Base-by-base conservation (phyloP, 2,797 vertebrate genomes). In the Poecilia velifera region DNA sequence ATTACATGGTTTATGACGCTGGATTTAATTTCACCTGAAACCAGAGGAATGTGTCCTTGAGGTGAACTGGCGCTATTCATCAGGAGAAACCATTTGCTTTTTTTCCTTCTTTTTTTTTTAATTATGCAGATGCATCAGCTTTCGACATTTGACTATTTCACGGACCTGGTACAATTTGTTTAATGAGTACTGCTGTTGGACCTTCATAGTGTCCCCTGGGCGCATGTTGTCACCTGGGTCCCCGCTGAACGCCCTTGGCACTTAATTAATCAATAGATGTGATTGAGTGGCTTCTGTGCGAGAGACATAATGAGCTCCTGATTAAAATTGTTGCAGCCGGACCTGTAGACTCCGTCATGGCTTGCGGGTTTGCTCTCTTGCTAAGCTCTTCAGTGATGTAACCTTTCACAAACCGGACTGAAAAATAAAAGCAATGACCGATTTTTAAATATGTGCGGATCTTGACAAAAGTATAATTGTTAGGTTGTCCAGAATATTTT, bases 251-350 rank as follows among this genome's bases (percentile, higher is more conserved):
- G 82, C 86, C 90, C 91, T 92, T 90, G 90, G 88, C 79, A 89
- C 88, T 92, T 94, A 88, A 92, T 92, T 89, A 92, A 92, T 94
- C 92, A 93, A 92, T 93, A 86, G 88, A 87, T 88, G 86, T 92
- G 93, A 94, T 91, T 93, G 91, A 94, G 91, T 86, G 85, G 85
- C 72, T 86, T 82, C 78, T 84, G 84, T 90, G 88, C 85, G 84
- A 66, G 88, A 87, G 76, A 93, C 88, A 87, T 91, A 92, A 94
- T 91, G 92, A 94, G 91, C 84, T 90, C 77, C 88, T 91, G 91
- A 94, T 92, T 92, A 92, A 93, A 94, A 94, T 90, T 83, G 1
- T 89, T 89, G 83, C 72, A 86, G 47, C 34, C 82, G 72, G 78
- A 82, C 81, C 71, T 80, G 84, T 74, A 76, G 82, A 85, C 83